Conservation (phyloP, 2,113 vertebrate genomes). For the Nycticorax nycticorax region DNA sequence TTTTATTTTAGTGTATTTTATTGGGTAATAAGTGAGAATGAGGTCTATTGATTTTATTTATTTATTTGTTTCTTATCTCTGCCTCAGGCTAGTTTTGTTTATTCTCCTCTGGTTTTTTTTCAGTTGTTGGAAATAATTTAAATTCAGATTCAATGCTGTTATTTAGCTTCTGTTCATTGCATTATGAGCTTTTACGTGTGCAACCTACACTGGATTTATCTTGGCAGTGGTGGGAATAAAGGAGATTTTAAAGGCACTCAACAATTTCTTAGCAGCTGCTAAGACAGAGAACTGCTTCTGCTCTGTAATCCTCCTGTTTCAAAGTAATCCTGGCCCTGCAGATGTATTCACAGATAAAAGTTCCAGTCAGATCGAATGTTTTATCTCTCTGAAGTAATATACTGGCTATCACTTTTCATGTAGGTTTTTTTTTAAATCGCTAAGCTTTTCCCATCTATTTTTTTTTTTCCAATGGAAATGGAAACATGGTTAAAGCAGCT, state of each 20-base stretch:
- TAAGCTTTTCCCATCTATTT: background rate
- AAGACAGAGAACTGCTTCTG: background rate
- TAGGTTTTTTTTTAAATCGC: background rate
- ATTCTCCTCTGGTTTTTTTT: background rate
- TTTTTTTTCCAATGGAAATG: background rate
- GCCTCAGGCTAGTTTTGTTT: background rate
- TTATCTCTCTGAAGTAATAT: background rate
- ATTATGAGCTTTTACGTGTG: background rate
- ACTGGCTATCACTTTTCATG: background rate
- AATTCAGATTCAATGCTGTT: background rate
- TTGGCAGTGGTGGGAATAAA: background rate
- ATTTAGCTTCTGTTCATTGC: background rate
- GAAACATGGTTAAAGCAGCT: background rate
- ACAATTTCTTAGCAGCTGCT: background rate
- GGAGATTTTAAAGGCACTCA: background rate
- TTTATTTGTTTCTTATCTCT: background rate
- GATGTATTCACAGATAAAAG: slow-evolving; percentile 39
- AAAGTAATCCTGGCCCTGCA: background rate
- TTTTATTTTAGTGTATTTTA: background rate
- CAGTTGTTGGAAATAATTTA: slow-evolving; percentile 8
- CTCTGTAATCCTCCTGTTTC: slow-evolving; percentile 16
- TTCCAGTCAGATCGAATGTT: background rate
- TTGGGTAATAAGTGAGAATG: background rate
- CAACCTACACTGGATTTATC: background rate
- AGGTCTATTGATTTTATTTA: background rate